phyloP scores from a whole-genome alignment of 2,113 vertebrate genomes.

The Cricetomys ansorgei region DNA sequence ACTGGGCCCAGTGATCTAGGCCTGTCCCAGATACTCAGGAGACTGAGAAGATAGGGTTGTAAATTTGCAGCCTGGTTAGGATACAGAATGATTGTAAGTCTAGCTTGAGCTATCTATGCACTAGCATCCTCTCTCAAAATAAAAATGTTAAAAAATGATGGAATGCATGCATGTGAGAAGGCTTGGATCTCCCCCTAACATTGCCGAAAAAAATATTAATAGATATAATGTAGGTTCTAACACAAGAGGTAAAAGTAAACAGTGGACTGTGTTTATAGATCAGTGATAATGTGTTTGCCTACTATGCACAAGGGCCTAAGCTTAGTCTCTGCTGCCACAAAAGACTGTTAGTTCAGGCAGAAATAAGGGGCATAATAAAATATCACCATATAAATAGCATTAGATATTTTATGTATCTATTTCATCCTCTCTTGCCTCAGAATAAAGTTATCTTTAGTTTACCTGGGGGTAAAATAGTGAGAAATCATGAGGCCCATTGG shows the following conservation, averaged over 20 bases:
- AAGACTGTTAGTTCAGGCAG: background rate
- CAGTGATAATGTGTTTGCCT: background rate
- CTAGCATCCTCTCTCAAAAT: background rate
- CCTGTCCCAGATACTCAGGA: background rate
- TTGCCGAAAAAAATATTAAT: background rate
- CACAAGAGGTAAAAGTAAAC: background rate
- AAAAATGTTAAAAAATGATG: background rate
- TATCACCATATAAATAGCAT: background rate
- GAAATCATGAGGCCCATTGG: slow-evolving; percentile 59
- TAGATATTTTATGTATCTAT: background rate
- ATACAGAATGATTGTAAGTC: background rate
- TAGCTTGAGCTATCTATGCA: background rate
- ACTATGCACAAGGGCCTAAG: background rate
- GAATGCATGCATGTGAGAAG: background rate
- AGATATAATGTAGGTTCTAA: background rate
- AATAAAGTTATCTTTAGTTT: background rate
- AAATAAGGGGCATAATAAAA: background rate
- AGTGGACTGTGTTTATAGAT: background rate
- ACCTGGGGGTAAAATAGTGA: slow-evolving; percentile 55
- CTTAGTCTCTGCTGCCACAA: background rate
- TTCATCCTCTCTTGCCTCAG: slow-evolving; percentile 49
- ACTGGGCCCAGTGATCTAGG: background rate
- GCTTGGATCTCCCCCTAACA: background rate
- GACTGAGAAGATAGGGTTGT: background rate
- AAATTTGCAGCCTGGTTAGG: background rate